These are phyloP conservation scores for Nothobranchius furzeri DNA, from an alignment of 2,113 vertebrate genomes.

Conservation along the genomic window DNA sequence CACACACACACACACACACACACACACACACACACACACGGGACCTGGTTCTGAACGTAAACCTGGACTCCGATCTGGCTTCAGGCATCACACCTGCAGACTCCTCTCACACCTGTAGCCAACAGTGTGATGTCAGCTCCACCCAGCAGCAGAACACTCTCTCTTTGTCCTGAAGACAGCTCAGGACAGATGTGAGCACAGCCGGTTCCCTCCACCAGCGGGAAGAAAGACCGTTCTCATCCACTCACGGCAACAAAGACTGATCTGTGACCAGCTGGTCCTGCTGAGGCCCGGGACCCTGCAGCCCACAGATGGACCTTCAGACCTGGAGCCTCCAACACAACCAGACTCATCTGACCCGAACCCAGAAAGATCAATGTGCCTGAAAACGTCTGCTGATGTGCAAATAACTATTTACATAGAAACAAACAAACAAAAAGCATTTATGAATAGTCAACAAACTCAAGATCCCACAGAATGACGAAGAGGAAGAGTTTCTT, in stretches of 20 bases:
- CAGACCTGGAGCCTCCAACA: neutral
- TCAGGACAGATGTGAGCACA: conserved; percentile 18
- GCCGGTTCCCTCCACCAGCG: conserved; percentile 33
- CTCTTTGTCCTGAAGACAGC: conserved; percentile 23
- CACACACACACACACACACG: too few relatives aligned
- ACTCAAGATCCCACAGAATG: too few relatives aligned
- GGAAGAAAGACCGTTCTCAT: conserved; percentile 31
- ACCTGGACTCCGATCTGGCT: neutral
- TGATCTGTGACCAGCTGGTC: conserved; percentile 7
- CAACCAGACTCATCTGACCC: too few relatives aligned
- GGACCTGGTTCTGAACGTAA: neutral
- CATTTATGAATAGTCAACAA: too few relatives aligned
- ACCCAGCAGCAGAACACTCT: neutral
- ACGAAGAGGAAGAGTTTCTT: conserved; percentile 14
- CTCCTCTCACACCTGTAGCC: conserved; percentile 9
- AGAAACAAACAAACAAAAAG: too few relatives aligned
- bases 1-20: too few relatives aligned
- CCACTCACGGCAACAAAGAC: conserved; percentile 32
- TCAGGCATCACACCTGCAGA: neutral
- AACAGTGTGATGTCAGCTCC: conserved; percentile 1
- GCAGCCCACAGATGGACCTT: neutral
- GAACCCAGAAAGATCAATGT: too few relatives aligned
- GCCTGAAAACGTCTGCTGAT: neutral
- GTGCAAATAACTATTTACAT: too few relatives aligned
- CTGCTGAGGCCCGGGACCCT: neutral